Percentiles rank a stretch among this genome's conserved stretches.
These are phyloP conservation scores for Hormiphora californensis DNA, from an alignment of 37 sponge, comb jelly and placozoan species.

Conservation along the genomic window DNA sequence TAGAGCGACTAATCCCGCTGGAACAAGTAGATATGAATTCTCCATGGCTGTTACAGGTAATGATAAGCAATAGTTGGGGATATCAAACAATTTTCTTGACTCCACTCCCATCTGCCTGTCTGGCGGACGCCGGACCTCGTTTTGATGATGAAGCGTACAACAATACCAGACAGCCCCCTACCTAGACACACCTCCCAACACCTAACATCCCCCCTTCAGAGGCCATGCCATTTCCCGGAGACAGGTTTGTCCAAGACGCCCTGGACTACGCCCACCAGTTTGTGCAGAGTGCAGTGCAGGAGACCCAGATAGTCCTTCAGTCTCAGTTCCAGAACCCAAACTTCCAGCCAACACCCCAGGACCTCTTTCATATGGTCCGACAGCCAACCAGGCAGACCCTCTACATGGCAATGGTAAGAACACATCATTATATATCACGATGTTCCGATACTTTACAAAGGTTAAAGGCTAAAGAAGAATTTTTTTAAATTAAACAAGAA, in stretches of 20 bases:
- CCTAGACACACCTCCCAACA: too few relatives aligned
- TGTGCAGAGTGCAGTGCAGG: not conserved
- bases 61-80: too few relatives aligned
- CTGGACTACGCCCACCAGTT: not conserved
- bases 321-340: not conserved
- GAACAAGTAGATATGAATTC: not conserved
- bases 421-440: too few relatives aligned
- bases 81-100: too few relatives aligned
- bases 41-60: not conserved
- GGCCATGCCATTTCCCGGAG: constrained; percentile 11
- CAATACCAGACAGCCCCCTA: too few relatives aligned
- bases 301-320: constrained; percentile 15
- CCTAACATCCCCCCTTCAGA: not conserved
- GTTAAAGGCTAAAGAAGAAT: too few relatives aligned
- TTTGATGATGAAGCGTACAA: too few relatives aligned
- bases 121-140: too few relatives aligned
- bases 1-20: not conserved
- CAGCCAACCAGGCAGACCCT: constrained; percentile 8
- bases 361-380: constrained; percentile 12
- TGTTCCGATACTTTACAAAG: too few relatives aligned
- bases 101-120: too few relatives aligned
- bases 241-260: not conserved
- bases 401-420: constrained; percentile 38
- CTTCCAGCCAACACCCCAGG: constrained; percentile 13
- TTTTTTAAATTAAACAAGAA: too few relatives aligned